Percentiles rank a stretch among this genome's conserved stretches.
These are phyloP conservation scores for Atta colombica DNA, from an alignment of 1,140 invertebrate species.

Conservation along the genomic window DNA sequence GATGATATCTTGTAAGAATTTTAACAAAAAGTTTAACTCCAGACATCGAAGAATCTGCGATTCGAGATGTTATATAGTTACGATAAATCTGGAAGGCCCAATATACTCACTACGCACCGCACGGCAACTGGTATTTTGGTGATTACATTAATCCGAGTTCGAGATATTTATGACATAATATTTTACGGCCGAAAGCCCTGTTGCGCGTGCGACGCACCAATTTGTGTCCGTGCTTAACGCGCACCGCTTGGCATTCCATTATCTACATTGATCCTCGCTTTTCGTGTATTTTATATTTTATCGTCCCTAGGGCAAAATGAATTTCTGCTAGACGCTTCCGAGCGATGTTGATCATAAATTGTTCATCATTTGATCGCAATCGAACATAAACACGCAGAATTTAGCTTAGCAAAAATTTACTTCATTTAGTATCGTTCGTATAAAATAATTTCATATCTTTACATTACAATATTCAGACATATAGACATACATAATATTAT, in stretches of 20 bases:
- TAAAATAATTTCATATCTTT: background rate
- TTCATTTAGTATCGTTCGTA: background rate
- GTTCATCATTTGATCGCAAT: conserved; percentile 29
- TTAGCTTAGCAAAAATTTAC: background rate
- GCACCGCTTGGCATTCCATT: conserved; percentile 53
- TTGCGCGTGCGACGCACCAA: conserved; percentile 51
- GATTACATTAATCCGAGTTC: conserved; percentile 63
- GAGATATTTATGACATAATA: conserved; percentile 64
- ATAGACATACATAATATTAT: too few relatives aligned
- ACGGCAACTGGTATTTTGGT: conserved; percentile 50
- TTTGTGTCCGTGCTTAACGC: conserved; percentile 61
- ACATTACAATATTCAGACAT: background rate
- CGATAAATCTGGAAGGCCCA: conserved; percentile 38
- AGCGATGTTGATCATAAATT: conserved; percentile 52
- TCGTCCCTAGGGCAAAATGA: conserved; percentile 50
- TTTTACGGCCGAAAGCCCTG: conserved; percentile 54
- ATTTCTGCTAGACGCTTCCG: conserved; percentile 35
- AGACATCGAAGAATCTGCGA: conserved; percentile 9
- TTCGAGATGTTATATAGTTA: conserved; percentile 4
- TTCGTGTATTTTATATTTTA: conserved; percentile 66
- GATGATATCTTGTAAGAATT: background rate
- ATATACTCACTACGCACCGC: conserved; percentile 25
- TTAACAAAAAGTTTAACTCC: background rate
- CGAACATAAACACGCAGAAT: conserved; percentile 18
- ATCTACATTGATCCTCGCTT: conserved; percentile 61